Base-by-base conservation (phyloP, 1,140 invertebrate species). In the Nixonia krombeini region DNA sequence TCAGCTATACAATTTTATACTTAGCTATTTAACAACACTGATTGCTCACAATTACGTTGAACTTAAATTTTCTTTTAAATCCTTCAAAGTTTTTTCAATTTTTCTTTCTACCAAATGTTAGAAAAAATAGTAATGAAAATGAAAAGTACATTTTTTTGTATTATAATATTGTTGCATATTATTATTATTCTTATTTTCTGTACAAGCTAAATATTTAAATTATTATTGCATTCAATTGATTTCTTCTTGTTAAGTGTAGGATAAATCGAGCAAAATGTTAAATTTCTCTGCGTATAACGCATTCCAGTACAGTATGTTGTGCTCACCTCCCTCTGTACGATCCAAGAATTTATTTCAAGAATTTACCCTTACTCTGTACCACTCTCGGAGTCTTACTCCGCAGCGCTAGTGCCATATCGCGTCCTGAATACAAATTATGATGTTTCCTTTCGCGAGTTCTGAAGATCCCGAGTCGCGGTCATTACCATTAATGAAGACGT, bases 401-500 rank as follows among this genome's bases (percentile, higher is more conserved):
- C n/a, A 64, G 51, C 57, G 40, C 29, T 16, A 18, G 46, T 31
- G 52, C 52, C 46, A 46, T 9, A 62, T 38, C 69, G 68, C 59
- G 70, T 72, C 63, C 72, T 78, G 78, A 79, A 80, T 82, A 80
- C 79, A 75, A 80, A 82, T 82, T 74, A 76, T 66, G 58, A 70
- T 57, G 73, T 74, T 78, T 76, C 72, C 72, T 73, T 73, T 67
- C 63, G 69, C 63, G 47, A 71, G 67, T 64, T 73, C 44, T 70
- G 59, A 61, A 72, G 67, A 75, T 61, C 59, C 59, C 58, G 41
- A 62, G 49, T 62, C 55, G 50, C 65, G 73, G 78, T 82, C 78
- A 82, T 82, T 79, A 81, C 66, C 75, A 80, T 81, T 81, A 82
- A 81, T 76, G 75, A 81, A 78, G 75, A 78, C 66, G 70, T 61